Evolutionary conservation across 1,140 invertebrate species (phyloP).

Genomic region (Acromyrmex heyeri): DNA sequence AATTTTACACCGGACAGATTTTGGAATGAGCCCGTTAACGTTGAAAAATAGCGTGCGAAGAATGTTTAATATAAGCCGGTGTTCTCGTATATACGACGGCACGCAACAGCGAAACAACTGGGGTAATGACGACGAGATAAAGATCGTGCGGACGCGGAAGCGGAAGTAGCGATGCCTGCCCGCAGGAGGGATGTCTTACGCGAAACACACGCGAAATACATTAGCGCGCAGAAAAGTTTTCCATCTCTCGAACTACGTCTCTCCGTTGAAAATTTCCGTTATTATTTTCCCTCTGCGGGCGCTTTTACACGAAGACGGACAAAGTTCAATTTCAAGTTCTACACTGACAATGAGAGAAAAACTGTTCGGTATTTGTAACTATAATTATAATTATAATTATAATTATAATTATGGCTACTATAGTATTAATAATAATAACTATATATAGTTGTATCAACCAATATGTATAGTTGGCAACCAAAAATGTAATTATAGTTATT

Average conservation of each 20-base stretch:
- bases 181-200: not conserved
- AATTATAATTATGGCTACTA: too few relatives aligned
- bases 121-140: conserved; percentile 7
- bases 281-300: not conserved
- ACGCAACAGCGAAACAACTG: not conserved
- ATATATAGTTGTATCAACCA: too few relatives aligned
- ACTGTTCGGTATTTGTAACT: too few relatives aligned
- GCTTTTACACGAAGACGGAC: not conserved
- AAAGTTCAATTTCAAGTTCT: not conserved
- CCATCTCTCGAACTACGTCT: not conserved
- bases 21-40: conserved; percentile 13
- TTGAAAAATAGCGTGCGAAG: not conserved
- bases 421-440: too few relatives aligned
- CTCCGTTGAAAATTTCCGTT: conserved; percentile 3
- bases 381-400: too few relatives aligned
- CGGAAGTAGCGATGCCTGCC: not conserved
- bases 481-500: too few relatives aligned
- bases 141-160: not conserved
- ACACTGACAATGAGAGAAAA: too few relatives aligned
- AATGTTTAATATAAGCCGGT: not conserved
- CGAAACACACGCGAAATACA: conserved; percentile 15
- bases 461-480: too few relatives aligned
- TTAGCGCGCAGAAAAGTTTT: conserved; percentile 30
- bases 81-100: not conserved
- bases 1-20: conserved; percentile 55